Evolutionary conservation across 2,888 invertebrate genomes (phyloP), one percentile per base, ranked within the genome.

Genomic region (Chrysopilus asiliformis): DNA sequence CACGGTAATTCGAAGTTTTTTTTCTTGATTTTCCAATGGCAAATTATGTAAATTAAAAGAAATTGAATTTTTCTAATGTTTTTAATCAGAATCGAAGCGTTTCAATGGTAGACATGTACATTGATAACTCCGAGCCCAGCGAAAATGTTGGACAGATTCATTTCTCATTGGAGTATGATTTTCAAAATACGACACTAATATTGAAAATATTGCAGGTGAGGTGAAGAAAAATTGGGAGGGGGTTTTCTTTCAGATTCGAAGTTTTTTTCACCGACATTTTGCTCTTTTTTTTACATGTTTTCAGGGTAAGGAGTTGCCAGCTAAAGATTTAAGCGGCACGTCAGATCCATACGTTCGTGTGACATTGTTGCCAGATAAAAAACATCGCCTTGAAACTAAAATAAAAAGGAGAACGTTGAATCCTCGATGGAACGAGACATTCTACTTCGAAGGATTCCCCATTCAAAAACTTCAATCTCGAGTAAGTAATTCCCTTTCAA

Each of bases 81-180:
- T n/a, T n/a, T n/a, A n/a, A n/a, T n/a, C 19, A 89, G 73, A 87
- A 79, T 66, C 80, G 87, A 59, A 86, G 85, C 55, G 80, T 89
- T 56, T 87, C 86, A 22, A 71, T 89, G 72, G 85, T 87, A 64
- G 89, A 89, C 61, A 90, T 90, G 86, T 89, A 89, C 70, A 86
- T 89, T 65, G 90, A 90, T 68, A 87, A 85, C 65, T 78, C 85
- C 41, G 90, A 90, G 63, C 83, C 89, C 2, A 84, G 84, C 49
- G 90, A 90, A 68, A 89, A 89, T 66, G 89, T 90, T 48, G 90
- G 90, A 36, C 89, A 90, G 67, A 90, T 90, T 51, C 89, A 90
- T 64, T 90, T 90, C 69, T 87, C 86, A 36, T 66, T 90, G 60
- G 89, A 90, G 64, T 90, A 90, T 64, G 89, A 90, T 68, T 90